A percentile compares a stretch with the other conserved stretches of the same genome.
Evolutionary conservation across 2,113 vertebrate species (phyloP).

Genomic region (Dromaius novaehollandiae): DNA sequence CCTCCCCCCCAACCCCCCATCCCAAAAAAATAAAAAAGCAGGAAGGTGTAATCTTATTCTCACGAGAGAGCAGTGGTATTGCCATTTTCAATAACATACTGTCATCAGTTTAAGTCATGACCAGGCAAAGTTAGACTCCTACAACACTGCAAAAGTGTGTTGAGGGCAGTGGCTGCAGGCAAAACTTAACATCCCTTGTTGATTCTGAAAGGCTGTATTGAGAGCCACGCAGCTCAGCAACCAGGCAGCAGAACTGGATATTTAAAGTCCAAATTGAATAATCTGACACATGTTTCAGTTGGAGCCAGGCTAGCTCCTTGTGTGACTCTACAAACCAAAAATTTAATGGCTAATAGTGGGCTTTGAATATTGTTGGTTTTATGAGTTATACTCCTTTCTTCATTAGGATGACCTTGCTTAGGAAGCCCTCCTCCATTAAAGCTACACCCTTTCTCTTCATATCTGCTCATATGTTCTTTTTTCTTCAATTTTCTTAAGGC

Average conservation of each 20-base stretch:
- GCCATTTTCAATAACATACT: not conserved
- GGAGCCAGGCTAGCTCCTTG: not conserved
- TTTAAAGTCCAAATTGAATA: not conserved
- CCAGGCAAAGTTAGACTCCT: not conserved
- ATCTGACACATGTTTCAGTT: not conserved
- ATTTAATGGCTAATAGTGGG: not conserved
- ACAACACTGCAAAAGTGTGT: not conserved
- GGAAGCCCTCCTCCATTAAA: not conserved
- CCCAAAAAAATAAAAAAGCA: not conserved
- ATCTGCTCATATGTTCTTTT: not conserved
- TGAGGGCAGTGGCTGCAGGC: not conserved
- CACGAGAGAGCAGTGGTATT: not conserved
- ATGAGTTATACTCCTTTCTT: not conserved
- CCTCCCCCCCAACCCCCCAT: no score
- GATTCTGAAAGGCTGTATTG: not conserved
- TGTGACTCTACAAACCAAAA: not conserved
- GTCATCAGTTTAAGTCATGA: not conserved
- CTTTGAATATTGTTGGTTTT: not conserved
- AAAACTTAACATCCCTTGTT: not conserved
- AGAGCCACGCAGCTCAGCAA: not conserved
- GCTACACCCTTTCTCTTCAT: not conserved
- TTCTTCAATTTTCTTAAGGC: conserved; percentile 38
- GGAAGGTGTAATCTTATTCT: not conserved
- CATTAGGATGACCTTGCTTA: not conserved
- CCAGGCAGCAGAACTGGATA: not conserved